Evolutionary conservation across 2,888 invertebrate species (phyloP).

Genomic region (Amphipoea lucens): DNA sequence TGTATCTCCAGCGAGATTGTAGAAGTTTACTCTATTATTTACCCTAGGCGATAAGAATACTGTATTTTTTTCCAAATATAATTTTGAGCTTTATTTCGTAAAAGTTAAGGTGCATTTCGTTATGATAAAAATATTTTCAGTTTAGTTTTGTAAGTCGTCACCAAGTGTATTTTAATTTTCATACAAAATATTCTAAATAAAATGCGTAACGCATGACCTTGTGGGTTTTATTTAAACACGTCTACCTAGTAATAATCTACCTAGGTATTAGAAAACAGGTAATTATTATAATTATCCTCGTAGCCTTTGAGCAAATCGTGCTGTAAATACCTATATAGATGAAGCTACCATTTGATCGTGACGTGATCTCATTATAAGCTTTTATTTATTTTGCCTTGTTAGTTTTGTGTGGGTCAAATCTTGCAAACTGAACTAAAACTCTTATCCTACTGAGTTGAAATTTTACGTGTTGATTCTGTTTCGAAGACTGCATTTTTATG

Average conservation of each 20-base stretch:
- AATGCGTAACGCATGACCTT: constrained; percentile 42
- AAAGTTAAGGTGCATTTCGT: constrained; percentile 64
- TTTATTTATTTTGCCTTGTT: background rate
- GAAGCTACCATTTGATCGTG: background rate
- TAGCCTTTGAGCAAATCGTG: background rate
- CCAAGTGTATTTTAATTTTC: constrained; percentile 63
- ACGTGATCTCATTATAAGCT: background rate
- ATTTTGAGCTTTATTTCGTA: constrained; percentile 65
- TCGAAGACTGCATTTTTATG: background rate
- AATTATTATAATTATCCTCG: background rate
- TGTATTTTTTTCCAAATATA: constrained; percentile 55
- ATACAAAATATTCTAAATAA: constrained; percentile 60
- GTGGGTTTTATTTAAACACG: constrained; percentile 44
- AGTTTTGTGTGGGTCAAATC: background rate
- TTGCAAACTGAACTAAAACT: background rate
- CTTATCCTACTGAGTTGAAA: background rate
- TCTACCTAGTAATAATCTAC: background rate
- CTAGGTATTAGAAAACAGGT: background rate
- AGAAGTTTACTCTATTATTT: constrained; percentile 50
- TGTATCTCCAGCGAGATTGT: constrained; percentile 33
- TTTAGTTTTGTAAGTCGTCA: constrained; percentile 57
- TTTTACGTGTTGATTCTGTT: background rate
- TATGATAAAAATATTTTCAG: constrained; percentile 46
- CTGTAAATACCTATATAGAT: background rate
- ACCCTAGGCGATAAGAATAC: constrained; percentile 37